Evolutionary conservation across 2,888 invertebrate genomes (phyloP).

Genomic region (Dicranocentrus wangi): DNA sequence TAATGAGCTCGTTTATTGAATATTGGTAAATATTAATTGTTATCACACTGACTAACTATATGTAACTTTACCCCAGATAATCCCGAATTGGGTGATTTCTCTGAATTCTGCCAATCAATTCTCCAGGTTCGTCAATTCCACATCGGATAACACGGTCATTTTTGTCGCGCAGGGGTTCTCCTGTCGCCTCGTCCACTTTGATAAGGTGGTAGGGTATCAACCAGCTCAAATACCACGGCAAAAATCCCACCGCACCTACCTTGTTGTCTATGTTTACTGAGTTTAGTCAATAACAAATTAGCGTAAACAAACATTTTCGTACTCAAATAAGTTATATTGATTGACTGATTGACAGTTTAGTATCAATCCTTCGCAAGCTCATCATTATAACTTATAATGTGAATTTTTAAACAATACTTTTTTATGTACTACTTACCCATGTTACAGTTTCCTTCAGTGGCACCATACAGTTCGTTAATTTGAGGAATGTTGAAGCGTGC

Average conservation of each 20-base stretch:
- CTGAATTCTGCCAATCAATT: constrained; percentile 95
- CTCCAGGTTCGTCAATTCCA: constrained; percentile 85
- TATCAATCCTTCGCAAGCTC: too few species aligned
- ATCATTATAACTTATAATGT: too few species aligned
- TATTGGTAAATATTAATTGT: neutral
- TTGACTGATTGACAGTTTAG: too few species aligned
- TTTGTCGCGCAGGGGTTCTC: constrained; percentile 89
- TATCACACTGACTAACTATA: neutral
- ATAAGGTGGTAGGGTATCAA: constrained; percentile 96
- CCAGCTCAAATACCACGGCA: constrained; percentile 85
- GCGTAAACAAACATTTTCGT: constrained; percentile 79
- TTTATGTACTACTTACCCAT: constrained; percentile 77
- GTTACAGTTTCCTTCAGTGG: constrained; percentile 98
- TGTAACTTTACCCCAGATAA: constrained; percentile 88
- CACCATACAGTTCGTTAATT: constrained; percentile 97
- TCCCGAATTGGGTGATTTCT: constrained; percentile 90
- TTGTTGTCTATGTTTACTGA: constrained; percentile 93
- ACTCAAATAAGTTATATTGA: too few species aligned
- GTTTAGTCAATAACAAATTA: constrained; percentile 11
- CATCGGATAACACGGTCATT: constrained; percentile 86
- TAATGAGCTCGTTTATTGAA: neutral
- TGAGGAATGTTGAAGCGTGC: constrained; percentile 87
- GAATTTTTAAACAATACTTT: too few species aligned
- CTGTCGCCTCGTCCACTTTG: constrained; percentile 89
- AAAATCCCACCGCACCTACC: constrained; percentile 94